These are phyloP conservation scores for Atta colombica DNA, from an alignment of 1,140 invertebrate species.

Conservation along the genomic window DNA sequence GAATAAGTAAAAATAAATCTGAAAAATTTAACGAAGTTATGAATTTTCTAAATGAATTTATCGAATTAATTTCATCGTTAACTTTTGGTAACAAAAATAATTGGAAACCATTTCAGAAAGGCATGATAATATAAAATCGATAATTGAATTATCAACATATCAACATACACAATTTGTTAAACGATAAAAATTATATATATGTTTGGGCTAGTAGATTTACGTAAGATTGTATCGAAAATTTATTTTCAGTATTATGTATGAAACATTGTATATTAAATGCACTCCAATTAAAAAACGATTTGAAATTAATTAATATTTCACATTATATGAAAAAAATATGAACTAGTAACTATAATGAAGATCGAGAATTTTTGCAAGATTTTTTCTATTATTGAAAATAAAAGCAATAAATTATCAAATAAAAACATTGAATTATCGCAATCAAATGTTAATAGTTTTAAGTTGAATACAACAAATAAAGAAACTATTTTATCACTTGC, in stretches of 20 bases:
- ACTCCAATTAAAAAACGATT: neutral
- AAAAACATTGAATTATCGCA: no score
- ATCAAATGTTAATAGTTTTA: no score
- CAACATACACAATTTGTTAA: neutral
- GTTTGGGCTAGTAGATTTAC: neutral
- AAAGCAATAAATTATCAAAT: no score
- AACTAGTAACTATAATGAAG: neutral
- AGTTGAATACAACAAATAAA: neutral
- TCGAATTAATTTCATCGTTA: neutral
- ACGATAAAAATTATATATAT: neutral
- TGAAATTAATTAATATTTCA: neutral
- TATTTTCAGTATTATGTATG: neutral
- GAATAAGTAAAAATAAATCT: neutral
- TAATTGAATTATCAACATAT: conserved; percentile 2
- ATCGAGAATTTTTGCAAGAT: neutral
- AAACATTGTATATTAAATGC: conserved; percentile 4
- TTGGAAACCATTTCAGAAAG: conserved; percentile 11
- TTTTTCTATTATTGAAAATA: neutral
- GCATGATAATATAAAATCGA: neutral
- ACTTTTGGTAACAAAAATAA: conserved; percentile 3
- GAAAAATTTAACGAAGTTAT: neutral
- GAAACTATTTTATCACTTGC: neutral
- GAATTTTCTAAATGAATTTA: neutral
- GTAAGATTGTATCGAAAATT: neutral
- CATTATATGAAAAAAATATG: neutral